Evolutionary conservation across 2,797 vertebrate species (phyloP).

Genomic region (Brachyalestes nurse): DNA sequence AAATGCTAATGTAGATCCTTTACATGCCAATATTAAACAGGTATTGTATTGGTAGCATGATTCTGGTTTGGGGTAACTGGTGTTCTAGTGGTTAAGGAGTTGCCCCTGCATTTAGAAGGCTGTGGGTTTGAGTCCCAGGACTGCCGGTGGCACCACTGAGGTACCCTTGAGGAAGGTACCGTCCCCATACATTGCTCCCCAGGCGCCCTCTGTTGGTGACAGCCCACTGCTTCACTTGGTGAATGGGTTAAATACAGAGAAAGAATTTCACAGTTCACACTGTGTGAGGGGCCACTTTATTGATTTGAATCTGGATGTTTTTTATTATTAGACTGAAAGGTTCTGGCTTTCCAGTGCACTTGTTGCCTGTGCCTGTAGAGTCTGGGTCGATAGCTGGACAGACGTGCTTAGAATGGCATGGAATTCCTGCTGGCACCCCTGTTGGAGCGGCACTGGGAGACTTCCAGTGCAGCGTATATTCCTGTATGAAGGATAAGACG

Average conservation of each 20-base stretch:
- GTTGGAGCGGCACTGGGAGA: slow-evolving; percentile 92
- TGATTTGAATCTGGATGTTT: slow-evolving; percentile 30
- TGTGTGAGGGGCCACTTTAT: not conserved
- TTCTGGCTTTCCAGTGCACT: slow-evolving; percentile 84
- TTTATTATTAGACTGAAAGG: slow-evolving; percentile 81
- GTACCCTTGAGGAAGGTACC: no score
- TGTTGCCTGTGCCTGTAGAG: slow-evolving; percentile 85
- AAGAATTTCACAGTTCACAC: no score
- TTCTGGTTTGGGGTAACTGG: not conserved
- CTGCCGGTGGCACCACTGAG: no score
- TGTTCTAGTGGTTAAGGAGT: no score
- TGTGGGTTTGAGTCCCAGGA: no score
- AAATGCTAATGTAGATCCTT: not conserved
- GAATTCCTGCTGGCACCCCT: slow-evolving; percentile 82
- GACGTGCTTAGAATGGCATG: slow-evolving; percentile 83
- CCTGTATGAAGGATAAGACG: slow-evolving; percentile 83
- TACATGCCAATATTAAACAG: slow-evolving; percentile 1
- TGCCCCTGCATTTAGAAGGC: no score
- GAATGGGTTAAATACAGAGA: no score
- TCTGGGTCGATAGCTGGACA: slow-evolving; percentile 83
- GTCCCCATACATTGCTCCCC: no score
- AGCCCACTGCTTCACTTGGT: no score
- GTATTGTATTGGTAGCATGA: not conserved
- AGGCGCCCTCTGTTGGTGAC: no score
- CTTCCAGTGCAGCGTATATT: slow-evolving; percentile 95